Evolutionary conservation across 2,888 invertebrate species (phyloP), one percentile per base, ranked within the genome.

Genomic region (Macrosoma leucophasiata): DNA sequence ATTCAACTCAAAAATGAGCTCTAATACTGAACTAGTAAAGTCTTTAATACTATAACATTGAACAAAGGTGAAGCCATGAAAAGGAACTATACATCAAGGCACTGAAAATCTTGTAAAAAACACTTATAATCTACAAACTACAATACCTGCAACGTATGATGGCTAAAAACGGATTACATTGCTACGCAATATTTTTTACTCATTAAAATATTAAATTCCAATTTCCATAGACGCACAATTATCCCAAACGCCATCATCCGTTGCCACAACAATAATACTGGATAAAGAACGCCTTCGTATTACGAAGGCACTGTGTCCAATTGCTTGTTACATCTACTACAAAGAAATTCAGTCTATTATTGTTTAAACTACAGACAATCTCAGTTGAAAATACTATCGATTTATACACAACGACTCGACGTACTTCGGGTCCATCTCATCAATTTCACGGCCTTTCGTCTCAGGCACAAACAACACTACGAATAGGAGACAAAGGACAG

Each of bases 381-480:
- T 22, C 33, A 20, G 5, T 10, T 13, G 25, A 36, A 9, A 47
- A 49, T 50, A 68, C 69, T 82, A 86, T 78, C 85, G 86, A 55
- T 86, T 86, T 42, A 86, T 84, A 59, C 84, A 84, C 33, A 86
- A 64, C 5, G 86, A 85, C 58, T 84, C 84, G 0, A 88, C 87
- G 52, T 88, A 88, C 43, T 89, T 88, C 2, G 91, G 89, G 58
- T 92, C 91, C 89, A 96, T 95, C 71, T 96, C 95, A 58, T 94
- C 94, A 49, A 96, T 87, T 57, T 95, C 93, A 40, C 91, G 89
- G 2, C 96, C 96, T 65, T 94, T 95, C 4, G 96, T 96, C 77
- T 96, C 96, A 1, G 96, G 96, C 3, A 96, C 93, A 58, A 90
- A 92, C 43, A 91, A 87, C 8, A 92, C 90, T 1, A 95, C 92